phyloP scores from a whole-genome alignment of 1,140 invertebrate species.

The Bilobella aurantiaca region DNA sequence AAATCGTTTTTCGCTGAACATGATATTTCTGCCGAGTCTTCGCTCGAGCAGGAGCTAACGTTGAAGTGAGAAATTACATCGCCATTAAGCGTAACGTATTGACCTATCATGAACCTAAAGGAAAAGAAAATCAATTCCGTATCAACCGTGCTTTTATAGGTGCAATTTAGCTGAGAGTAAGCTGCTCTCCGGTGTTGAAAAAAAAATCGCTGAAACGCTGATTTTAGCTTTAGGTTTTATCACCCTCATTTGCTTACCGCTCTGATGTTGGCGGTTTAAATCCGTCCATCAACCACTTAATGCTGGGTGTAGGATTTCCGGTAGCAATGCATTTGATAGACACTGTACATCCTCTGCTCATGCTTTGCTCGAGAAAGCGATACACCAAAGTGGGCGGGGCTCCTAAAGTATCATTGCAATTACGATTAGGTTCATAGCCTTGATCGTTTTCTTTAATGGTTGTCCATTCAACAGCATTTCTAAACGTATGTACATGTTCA shows the following conservation, averaged over 20 bases:
- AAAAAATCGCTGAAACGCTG: no score
- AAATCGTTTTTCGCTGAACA: slow-evolving; percentile 70
- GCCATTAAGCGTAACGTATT: slow-evolving; percentile 66
- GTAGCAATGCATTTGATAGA: slow-evolving; percentile 73
- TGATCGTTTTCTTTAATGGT: no score
- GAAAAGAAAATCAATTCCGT: background rate
- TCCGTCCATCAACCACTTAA: slow-evolving; percentile 69
- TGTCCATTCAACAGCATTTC: no score
- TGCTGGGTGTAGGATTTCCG: slow-evolving; percentile 63
- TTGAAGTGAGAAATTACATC: slow-evolving; percentile 79
- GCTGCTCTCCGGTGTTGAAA: no score
- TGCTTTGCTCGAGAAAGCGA: slow-evolving; percentile 68
- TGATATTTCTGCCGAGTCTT: slow-evolving; percentile 76
- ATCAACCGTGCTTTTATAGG: no score
- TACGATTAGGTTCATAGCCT: no score
- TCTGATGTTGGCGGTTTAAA: slow-evolving; percentile 60
- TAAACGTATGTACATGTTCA: no score
- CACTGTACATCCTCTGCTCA: slow-evolving; percentile 61
- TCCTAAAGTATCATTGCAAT: slow-evolving; percentile 44
- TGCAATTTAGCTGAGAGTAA: no score
- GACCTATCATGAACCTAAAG: slow-evolving; percentile 57
- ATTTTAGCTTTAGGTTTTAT: no score
- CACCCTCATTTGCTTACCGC: slow-evolving; percentile 34
- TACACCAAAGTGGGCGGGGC: slow-evolving; percentile 68
- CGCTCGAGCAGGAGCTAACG: slow-evolving; percentile 67